Evolutionary conservation across 2,113 vertebrate species (phyloP).

Genomic region (Calypte anna): DNA sequence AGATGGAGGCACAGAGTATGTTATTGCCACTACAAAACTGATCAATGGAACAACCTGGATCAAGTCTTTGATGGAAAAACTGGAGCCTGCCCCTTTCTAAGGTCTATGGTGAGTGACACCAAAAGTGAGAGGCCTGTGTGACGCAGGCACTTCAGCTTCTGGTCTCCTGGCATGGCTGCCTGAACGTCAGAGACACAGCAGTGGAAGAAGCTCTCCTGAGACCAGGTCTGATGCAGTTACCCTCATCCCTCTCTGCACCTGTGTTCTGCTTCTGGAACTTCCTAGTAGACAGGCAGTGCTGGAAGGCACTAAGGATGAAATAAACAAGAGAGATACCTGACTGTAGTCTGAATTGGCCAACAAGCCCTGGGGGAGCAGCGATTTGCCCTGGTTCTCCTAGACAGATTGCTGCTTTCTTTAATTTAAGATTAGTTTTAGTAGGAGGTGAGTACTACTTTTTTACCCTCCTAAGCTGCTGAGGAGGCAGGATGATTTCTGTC

Average conservation of each 20-base stretch:
- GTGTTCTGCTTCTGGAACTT: not conserved
- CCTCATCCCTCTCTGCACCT: not conserved
- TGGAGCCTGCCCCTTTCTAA: constrained; percentile 81
- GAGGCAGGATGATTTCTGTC: not conserved
- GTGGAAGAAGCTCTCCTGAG: not conserved
- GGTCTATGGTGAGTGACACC: not conserved
- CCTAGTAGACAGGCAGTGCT: not conserved
- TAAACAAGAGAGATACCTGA: not conserved
- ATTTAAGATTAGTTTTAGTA: not conserved
- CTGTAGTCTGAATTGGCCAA: not conserved
- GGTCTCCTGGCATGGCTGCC: not conserved
- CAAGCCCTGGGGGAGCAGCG: rapidly evolving
- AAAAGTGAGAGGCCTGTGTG: not conserved
- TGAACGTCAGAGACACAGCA: rapidly evolving
- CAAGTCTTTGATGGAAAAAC: constrained; percentile 94
- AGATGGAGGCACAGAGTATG: constrained; percentile 94
- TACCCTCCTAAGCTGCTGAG: not conserved
- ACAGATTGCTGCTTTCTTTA: not conserved
- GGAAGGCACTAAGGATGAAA: not conserved
- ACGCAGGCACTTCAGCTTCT: not conserved
- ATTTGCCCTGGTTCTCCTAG: not conserved
- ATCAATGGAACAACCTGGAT: constrained; percentile 94
- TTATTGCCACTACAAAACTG: constrained; percentile 96
- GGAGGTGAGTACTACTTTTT: not conserved
- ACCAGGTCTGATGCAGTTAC: not conserved